A percentile compares a stretch with the other conserved stretches of the same genome.
Conservation (phyloP, 1,140 invertebrate genomes). For the Vollenhovia emeryi region DNA sequence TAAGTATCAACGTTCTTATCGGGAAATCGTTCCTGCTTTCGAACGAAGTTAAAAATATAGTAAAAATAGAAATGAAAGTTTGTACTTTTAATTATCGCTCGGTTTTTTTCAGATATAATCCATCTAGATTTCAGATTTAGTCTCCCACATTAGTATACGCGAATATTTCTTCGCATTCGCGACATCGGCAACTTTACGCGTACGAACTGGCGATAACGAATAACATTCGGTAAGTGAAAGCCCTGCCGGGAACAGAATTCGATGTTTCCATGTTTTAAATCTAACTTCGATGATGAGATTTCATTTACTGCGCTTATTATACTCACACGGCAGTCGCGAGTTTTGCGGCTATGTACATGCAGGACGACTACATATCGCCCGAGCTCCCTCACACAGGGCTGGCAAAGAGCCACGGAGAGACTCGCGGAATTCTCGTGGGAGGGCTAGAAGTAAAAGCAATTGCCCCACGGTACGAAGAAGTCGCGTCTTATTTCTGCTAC, state of each 20-base stretch:
- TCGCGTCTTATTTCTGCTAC: constrained; percentile 65
- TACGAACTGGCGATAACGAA: background rate
- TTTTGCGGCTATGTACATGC: background rate
- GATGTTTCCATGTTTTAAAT: constrained; percentile 5
- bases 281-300: constrained; percentile 29
- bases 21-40: background rate
- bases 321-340: background rate
- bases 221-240: background rate
- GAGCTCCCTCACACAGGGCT: background rate
- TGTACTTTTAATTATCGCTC: background rate
- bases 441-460: constrained; percentile 67
- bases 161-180: background rate
- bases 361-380: constrained; percentile 9
- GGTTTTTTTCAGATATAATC: background rate
- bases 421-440: constrained; percentile 38
- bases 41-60: background rate
- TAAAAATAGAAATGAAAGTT: background rate
- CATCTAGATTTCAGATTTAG: background rate
- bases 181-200: background rate
- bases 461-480: constrained; percentile 57
- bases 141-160: background rate
- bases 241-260: background rate
- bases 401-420: constrained; percentile 22
- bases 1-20: constrained; percentile 23
- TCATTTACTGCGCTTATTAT: constrained; percentile 15